Percentiles rank a stretch among this genome's conserved stretches.
phyloP scores from a whole-genome alignment of 2,797 vertebrate species.

The Tinamus major region DNA sequence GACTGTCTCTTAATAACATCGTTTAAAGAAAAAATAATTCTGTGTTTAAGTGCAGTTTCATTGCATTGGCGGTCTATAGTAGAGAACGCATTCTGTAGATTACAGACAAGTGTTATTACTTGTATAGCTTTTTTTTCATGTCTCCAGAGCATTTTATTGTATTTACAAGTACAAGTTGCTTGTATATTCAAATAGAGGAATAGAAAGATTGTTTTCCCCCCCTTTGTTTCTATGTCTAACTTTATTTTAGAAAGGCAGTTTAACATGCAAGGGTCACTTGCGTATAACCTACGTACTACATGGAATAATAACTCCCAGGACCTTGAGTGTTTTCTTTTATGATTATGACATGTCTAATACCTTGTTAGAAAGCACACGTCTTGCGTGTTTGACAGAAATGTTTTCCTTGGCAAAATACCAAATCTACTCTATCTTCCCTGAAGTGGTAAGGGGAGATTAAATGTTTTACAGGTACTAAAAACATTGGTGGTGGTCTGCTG shows the following conservation, averaged over 20 bases:
- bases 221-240: conserved; percentile 49
- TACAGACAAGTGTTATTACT: conserved; percentile 76
- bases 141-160: conserved; percentile 66
- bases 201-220: background rate
- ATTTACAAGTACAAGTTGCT: conserved; percentile 57
- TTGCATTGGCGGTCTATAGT: conserved; percentile 67
- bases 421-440: background rate
- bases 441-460: background rate
- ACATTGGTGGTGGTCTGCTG: rapidly evolving
- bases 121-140: conserved; percentile 68
- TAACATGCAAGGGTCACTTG: conserved; percentile 57
- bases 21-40: background rate
- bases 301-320: conserved; percentile 13
- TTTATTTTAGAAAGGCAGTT: conserved; percentile 60
- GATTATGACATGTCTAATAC: conserved; percentile 43
- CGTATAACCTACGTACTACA: conserved; percentile 44
- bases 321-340: background rate
- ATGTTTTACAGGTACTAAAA: background rate
- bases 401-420: background rate
- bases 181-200: background rate
- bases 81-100: conserved; percentile 70
- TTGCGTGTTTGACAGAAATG: background rate
- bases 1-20: conserved; percentile 36
- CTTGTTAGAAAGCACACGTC: conserved; percentile 15
- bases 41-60: conserved; percentile 64